Conservation (phyloP, 2,888 invertebrate species). For the Gymnocheta viridis region DNA sequence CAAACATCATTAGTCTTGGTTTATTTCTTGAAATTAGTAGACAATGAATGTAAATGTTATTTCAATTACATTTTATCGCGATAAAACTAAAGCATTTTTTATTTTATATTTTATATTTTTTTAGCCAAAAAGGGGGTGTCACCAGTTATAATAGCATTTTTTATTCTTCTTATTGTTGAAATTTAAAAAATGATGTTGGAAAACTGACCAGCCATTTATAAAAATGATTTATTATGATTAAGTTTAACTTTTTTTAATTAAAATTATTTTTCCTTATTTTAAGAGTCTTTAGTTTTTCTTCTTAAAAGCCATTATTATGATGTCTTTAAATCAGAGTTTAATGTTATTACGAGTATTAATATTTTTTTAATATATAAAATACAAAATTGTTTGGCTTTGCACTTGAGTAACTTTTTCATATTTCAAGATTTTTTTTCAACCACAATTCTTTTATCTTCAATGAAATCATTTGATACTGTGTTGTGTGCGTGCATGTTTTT, state of each 20-base stretch:
- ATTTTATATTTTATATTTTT: not conserved
- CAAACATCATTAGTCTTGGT: slow-evolving; percentile 58
- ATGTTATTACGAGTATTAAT: not conserved
- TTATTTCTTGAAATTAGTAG: slow-evolving; percentile 26
- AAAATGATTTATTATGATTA: slow-evolving; percentile 47
- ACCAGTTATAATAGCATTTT: slow-evolving; percentile 34
- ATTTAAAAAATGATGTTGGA: slow-evolving; percentile 17
- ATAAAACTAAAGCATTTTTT: slow-evolving; percentile 31
- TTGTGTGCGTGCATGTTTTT: too few species aligned
- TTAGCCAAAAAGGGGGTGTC: slow-evolving; percentile 41
- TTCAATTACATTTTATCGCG: slow-evolving; percentile 61
- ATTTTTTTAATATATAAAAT: not conserved
- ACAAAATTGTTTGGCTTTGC: not conserved
- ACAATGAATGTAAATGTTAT: slow-evolving; percentile 62
- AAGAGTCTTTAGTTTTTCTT: not conserved
- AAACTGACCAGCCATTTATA: slow-evolving; percentile 3
- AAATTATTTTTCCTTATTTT: not conserved
- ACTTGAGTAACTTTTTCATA: slow-evolving; percentile 16
- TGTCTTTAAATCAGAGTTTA: not conserved
- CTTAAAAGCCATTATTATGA: not conserved
- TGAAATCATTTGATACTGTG: not conserved
- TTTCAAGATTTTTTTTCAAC: not conserved
- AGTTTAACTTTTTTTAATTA: not conserved
- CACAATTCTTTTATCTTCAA: too few species aligned
- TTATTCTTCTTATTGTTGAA: not conserved